Conservation (phyloP, 2,113 vertebrate species). For the Peromyscus leucopus region DNA sequence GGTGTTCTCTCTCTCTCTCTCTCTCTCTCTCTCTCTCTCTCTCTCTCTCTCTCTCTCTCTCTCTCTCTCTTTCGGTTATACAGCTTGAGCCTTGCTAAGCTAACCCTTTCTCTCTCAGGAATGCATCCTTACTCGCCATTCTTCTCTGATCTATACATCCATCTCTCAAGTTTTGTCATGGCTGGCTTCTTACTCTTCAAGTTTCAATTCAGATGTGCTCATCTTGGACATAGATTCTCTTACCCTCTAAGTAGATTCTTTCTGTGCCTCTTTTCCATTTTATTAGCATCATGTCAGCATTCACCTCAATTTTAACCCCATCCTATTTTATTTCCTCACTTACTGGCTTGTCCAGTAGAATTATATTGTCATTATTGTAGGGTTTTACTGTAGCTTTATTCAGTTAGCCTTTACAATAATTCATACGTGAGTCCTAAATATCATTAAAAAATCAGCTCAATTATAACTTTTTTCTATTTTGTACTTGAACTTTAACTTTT, state of each 20-base stretch:
- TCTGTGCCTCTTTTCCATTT: background rate
- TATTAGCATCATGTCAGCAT: background rate
- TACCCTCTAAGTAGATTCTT: background rate
- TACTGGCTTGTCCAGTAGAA: background rate
- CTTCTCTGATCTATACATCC: background rate
- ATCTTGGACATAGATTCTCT: background rate
- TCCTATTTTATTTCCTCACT: background rate
- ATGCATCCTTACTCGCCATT: background rate
- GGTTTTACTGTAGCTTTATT: background rate
- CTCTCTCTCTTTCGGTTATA: background rate
- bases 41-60: background rate
- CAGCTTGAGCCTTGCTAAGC: background rate
- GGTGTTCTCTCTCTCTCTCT: background rate
- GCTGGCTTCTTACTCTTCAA: background rate
- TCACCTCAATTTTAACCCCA: background rate
- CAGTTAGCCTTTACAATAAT: background rate
- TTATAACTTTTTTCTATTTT: constrained; percentile 60
- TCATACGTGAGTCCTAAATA: background rate
- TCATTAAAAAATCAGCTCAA: background rate
- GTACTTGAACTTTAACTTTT: background rate
- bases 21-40: background rate
- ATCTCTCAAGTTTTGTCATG: background rate
- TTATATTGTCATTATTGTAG: background rate
- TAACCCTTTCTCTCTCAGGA: background rate
- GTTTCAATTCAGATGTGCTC: background rate